Evolutionary conservation across 2,888 invertebrate species (phyloP).

Genomic region (Heliothis peltigera): DNA sequence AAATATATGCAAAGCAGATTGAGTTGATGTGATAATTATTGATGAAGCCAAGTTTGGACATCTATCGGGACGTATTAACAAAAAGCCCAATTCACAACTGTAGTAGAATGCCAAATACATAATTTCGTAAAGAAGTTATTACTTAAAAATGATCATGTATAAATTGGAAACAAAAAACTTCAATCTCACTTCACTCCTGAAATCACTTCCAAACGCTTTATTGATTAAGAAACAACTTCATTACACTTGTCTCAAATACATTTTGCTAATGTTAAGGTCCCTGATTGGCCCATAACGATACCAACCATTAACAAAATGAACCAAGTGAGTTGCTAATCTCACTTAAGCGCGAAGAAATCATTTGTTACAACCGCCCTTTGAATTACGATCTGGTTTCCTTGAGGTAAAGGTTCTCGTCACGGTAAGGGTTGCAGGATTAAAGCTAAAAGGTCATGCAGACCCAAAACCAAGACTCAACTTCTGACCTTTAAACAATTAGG

Average conservation of each 20-base stretch:
- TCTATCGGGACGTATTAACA: too few relatives aligned
- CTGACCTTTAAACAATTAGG: neutral
- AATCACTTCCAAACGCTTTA: neutral
- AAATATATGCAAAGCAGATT: too few relatives aligned
- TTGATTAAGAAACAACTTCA: slow-evolving; percentile 1
- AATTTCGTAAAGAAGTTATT: too few relatives aligned
- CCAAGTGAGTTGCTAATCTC: slow-evolving; percentile 48
- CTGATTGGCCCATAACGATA: slow-evolving; percentile 29
- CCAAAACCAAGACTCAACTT: neutral
- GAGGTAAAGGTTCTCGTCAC: slow-evolving; percentile 6
- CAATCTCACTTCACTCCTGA: neutral
- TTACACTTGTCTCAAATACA: slow-evolving; percentile 13
- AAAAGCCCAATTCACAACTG: too few relatives aligned
- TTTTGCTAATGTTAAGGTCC: slow-evolving; percentile 20
- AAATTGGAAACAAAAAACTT: neutral
- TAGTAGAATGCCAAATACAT: too few relatives aligned
- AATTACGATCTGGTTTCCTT: slow-evolving; percentile 23
- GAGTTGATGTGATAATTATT: too few relatives aligned
- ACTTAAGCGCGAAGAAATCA: slow-evolving; percentile 23
- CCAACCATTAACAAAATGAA: slow-evolving; percentile 50
- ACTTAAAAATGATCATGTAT: neutral
- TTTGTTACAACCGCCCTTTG: slow-evolving; percentile 35
- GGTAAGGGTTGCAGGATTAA: neutral
- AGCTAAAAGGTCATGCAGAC: slow-evolving; percentile 9
- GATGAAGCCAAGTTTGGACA: too few relatives aligned